phyloP scores from a whole-genome alignment of 2,888 invertebrate genomes.

The Leptarthrus brevirostris region DNA sequence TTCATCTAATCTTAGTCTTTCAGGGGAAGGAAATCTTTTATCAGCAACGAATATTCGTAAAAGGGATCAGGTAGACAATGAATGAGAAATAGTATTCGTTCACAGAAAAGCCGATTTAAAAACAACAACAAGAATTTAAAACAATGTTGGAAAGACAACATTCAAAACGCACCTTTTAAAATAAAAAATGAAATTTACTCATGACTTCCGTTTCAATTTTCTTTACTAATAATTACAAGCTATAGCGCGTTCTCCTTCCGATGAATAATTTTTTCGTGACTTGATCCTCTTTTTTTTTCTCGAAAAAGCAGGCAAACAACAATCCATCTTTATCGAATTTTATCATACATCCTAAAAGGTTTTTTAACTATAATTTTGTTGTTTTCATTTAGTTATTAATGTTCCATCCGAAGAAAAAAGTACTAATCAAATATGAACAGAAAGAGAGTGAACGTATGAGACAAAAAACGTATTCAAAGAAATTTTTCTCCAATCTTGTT shows the following conservation, averaged over 20 bases:
- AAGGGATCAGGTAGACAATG: background rate
- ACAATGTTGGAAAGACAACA: conserved; percentile 7
- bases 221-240: conserved; percentile 34
- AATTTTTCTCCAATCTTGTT: conserved; percentile 10
- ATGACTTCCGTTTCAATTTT: conserved; percentile 6
- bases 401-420: background rate
- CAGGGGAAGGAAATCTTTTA: background rate
- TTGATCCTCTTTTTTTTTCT: conserved; percentile 1
- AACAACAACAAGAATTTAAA: background rate
- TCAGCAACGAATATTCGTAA: background rate
- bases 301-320: conserved; percentile 19
- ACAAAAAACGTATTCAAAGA: conserved; percentile 19
- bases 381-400: background rate
- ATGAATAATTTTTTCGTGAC: conserved; percentile 4
- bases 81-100: background rate
- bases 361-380: background rate
- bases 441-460: conserved; percentile 4
- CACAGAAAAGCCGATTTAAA: background rate
- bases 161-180: conserved; percentile 3
- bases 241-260: conserved; percentile 23
- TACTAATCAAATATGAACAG: background rate
- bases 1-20: conserved; percentile 1
- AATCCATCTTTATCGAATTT: conserved; percentile 5
- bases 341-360: background rate
- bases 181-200: conserved; percentile 1